Evolutionary conservation across 2,888 invertebrate species (phyloP), one percentile per base, ranked within the genome.

Genomic region (Synanthedon myopaeformis): DNA sequence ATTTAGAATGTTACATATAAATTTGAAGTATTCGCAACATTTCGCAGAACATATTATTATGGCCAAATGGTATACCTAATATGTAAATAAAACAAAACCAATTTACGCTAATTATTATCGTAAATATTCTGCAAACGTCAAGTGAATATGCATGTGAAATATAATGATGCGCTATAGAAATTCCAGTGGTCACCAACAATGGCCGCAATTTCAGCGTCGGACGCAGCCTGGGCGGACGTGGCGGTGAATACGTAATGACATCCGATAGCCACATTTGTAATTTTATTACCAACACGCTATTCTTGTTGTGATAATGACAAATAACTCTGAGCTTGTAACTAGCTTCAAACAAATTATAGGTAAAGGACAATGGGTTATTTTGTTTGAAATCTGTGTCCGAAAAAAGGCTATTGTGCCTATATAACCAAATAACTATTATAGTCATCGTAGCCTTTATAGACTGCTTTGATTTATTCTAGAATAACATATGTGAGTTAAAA

Each of bases 231-330:
- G 57, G 65, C 74, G 78, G 74, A 77, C 76, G 79, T 76, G 73
- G 64, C 68, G 65, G 60, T 65, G 79, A 78, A 79, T 79, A 78
- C 74, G 63, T 74, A 78, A 79, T 77, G 76, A 75, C 73, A 64
- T 72, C 72, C 73, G 70, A 76, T 72, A 72, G 64, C 66, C 77
- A 74, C 76, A 76, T 77, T 76, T 72, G 76, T 76, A 76, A 79
- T 79, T 77, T 75, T 79, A 78, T 78, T 76, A 74, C 76, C 69
- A 54, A 64, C 65, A 65, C 61, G 63, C 72, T 64, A 69, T 76
- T 72, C 72, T 74, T 74, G 71, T 74, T 74, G 75, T 76, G 72
- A 64, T 74, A 75, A 78, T 78, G 66, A 61, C 68, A 35, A 69
- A 74, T 70, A 65, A 67, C 69, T 59, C 56, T 58, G 60, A 67